A percentile compares a stretch with the other conserved stretches of the same genome.
Conservation (phyloP, 2,797 vertebrate species). For the Sylvia borin region DNA sequence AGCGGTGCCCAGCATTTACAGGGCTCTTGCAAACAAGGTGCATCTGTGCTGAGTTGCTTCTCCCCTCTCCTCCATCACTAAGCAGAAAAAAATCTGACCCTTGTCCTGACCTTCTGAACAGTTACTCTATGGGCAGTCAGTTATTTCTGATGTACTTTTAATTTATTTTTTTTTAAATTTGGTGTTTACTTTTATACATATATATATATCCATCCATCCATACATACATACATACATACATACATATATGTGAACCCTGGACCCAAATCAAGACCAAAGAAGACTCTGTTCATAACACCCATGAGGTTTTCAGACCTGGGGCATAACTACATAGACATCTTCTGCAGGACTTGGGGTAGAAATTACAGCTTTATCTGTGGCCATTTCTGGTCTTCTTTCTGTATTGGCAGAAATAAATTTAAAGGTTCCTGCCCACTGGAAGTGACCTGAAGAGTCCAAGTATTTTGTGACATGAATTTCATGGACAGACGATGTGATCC, state of each 20-base stretch:
- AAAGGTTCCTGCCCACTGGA: neutral
- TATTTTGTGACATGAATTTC: neutral
- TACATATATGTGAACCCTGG: neutral
- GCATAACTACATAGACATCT: neutral
- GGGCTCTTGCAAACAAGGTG: neutral
- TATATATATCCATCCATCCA: rapidly evolving
- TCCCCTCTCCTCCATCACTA: neutral
- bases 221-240: neutral
- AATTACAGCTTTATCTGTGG: neutral
- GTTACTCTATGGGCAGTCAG: neutral
- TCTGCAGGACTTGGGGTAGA: neutral
- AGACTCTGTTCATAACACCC: neutral
- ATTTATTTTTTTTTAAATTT: neutral
- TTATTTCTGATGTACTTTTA: neutral
- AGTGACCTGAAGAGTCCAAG: neutral
- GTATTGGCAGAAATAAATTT: neutral
- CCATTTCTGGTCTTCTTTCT: neutral
- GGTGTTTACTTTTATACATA: neutral
- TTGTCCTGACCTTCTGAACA: neutral
- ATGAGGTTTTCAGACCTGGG: neutral
- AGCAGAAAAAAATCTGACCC: neutral
- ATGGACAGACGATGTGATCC: neutral
- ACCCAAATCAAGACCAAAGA: neutral
- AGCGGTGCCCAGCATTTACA: neutral
- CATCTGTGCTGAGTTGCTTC: neutral